Base-by-base conservation (phyloP, 2,888 invertebrate species). In the Limnephilus marmoratus region DNA sequence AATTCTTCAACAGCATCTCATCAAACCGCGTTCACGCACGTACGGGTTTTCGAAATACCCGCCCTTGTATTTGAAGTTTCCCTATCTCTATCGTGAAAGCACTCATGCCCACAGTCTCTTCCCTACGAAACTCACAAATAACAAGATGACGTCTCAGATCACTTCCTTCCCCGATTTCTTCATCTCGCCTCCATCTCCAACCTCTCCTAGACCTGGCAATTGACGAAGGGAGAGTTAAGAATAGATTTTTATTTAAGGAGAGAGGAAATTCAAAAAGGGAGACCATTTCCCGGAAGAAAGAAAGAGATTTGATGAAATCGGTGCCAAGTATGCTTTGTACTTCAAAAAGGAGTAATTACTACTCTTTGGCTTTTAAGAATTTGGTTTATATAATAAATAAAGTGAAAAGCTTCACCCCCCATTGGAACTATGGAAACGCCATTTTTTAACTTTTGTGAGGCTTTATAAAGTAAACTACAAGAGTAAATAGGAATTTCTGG, bases 71-170 rank as follows among this genome's bases (percentile, higher is more conserved):
- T 86, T 86, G 18, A 45, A 86, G 41, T 86, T 86, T 86, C 49
- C 45, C 37, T 49, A 41, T 45, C 86, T 86, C 86, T 86, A 86
- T 86, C 45, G 37, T 49, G 85, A 85, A 86, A 34, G n/a, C 86
- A 45, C 86, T 86, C 86, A 45, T n/a, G 29, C 29, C 24, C 37
- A 24, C 37, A 45, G 45, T 24, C 45, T 86, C 85, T 29, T 45
- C 90, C 86, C 85, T 68, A 37, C 80, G 24, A 37, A 85, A 80
- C 90, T 90, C 81, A 90, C 92, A 92, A 90, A 92, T 92, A 92
- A 92, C 90, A 90, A 92, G 92, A 92, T 92, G 92, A 90, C 90
- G 90, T 90, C 90, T 90, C 81, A 81, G 90, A 90, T 90, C 90
- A 90, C 80, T 86, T 90, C 90, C 85, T 85, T 68, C n/a, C 85